Evolutionary conservation across 2,113 vertebrate species (phyloP).

Genomic region (Apus apus): DNA sequence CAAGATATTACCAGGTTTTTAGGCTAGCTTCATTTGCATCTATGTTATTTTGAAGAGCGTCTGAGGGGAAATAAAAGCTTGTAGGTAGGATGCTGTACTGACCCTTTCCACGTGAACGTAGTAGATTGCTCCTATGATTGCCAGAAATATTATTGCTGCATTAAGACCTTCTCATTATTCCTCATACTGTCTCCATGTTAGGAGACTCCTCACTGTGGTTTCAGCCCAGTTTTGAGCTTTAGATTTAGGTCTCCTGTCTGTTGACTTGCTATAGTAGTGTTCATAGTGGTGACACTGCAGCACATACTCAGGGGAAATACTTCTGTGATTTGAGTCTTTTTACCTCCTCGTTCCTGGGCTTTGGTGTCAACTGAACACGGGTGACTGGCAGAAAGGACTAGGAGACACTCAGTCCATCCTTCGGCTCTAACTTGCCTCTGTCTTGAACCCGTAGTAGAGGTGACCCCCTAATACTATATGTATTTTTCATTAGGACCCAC

Average conservation of each 20-base stretch:
- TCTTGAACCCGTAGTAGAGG: not conserved
- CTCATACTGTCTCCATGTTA: not conserved
- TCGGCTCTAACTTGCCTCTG: not conserved
- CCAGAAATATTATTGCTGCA: not conserved
- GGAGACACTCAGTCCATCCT: not conserved
- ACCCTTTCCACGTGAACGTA: not conserved
- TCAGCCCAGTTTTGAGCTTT: not conserved
- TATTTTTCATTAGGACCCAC: not conserved
- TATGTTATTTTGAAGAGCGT: not conserved
- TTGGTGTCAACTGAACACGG: rapidly evolving
- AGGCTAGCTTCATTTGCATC: not conserved
- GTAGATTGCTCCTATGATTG: not conserved
- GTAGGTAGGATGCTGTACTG: not conserved
- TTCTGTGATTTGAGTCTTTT: not conserved
- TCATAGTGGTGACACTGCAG: not conserved
- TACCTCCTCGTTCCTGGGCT: not conserved
- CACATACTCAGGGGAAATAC: not conserved
- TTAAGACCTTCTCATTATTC: not conserved
- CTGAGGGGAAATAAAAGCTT: not conserved
- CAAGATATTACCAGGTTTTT: not conserved
- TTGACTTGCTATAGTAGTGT: not conserved
- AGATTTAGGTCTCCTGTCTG: not conserved
- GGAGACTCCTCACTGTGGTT: not conserved
- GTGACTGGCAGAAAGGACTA: not conserved
- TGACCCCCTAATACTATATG: too few relatives aligned